Conservation (phyloP, 2,888 invertebrate species). For the Drosophila ezoana region DNA sequence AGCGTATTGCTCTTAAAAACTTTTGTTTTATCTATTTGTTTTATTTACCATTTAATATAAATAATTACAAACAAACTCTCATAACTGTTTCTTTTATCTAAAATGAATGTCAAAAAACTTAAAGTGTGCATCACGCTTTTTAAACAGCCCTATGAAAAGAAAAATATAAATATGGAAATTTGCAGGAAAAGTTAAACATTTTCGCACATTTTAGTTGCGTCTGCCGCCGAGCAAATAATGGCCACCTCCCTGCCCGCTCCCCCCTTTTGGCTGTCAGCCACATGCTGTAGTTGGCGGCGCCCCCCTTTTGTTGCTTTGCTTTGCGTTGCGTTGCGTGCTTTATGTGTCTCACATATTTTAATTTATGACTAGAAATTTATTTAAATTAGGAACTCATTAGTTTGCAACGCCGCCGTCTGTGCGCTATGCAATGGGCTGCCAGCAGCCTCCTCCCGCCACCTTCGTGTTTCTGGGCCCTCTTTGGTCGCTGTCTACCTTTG, state of each 20-base stretch:
- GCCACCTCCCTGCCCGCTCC: not conserved
- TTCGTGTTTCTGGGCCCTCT: conserved; percentile 3
- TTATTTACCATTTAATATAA: no score
- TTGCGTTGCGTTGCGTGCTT: conserved; percentile 48
- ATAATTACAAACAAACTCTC: no score
- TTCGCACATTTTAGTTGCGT: conserved; percentile 38
- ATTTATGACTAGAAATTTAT: conserved; percentile 80
- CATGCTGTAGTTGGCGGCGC: conserved; percentile 27
- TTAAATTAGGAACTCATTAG: conserved; percentile 82
- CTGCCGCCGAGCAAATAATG: conserved; percentile 25
- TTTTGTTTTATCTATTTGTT: no score
- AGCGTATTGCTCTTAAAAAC: no score
- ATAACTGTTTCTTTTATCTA: no score
- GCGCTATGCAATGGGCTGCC: conserved; percentile 23
- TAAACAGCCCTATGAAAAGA: conserved; percentile 1
- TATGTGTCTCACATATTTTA: conserved; percentile 70
- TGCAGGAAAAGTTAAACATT: conserved; percentile 32
- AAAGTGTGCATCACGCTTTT: not conserved
- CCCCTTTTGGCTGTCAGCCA: conserved; percentile 21
- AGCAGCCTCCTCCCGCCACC: conserved; percentile 2
- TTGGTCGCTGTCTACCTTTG: conserved; percentile 47
- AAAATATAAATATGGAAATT: conserved; percentile 12
- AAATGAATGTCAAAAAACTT: no score
- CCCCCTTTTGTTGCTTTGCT: conserved; percentile 13
- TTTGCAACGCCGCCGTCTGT: conserved; percentile 55